Conservation (phyloP, 1,140 invertebrate genomes). For the Drosophila triauraria region DNA sequence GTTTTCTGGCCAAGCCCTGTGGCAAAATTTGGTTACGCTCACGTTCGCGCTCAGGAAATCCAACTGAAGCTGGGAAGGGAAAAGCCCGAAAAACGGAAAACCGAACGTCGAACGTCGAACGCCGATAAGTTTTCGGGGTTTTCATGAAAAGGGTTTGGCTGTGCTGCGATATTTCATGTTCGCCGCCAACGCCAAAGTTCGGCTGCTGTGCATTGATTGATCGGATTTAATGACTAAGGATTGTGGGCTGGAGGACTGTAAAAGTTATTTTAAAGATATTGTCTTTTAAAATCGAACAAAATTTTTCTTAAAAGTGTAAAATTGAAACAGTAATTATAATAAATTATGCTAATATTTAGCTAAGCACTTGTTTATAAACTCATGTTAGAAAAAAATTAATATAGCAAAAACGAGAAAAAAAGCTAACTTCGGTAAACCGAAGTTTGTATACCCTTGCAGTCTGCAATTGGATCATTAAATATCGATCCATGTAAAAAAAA, state of each 20-base stretch:
- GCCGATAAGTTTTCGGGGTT: slow-evolving; percentile 68
- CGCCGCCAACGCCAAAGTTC: slow-evolving; percentile 74
- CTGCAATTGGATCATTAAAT: no score
- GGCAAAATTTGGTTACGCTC: slow-evolving; percentile 82
- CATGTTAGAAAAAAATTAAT: no score
- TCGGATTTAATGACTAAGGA: slow-evolving; percentile 54
- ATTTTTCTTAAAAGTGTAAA: neutral
- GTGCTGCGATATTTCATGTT: slow-evolving; percentile 78
- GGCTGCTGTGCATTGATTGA: slow-evolving; percentile 67
- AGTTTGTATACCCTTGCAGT: no score
- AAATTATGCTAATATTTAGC: neutral
- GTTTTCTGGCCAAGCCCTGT: slow-evolving; percentile 68
- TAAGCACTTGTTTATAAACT: no score
- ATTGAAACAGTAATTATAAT: no score
- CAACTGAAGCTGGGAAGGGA: slow-evolving; percentile 51
- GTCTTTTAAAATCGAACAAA: neutral
- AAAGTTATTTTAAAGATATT: slow-evolving; percentile 4
- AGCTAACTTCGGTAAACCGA: no score
- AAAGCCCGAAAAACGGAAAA: slow-evolving; percentile 18
- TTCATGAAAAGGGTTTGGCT: slow-evolving; percentile 78
- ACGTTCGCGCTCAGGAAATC: slow-evolving; percentile 71
- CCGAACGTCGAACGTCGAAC: slow-evolving; percentile 6
- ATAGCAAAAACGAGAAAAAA: no score
- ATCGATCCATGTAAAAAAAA: no score
- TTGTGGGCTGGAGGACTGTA: slow-evolving; percentile 11